phyloP scores from a whole-genome alignment of 2,888 invertebrate genomes.

The Heterodera filipjevi region DNA sequence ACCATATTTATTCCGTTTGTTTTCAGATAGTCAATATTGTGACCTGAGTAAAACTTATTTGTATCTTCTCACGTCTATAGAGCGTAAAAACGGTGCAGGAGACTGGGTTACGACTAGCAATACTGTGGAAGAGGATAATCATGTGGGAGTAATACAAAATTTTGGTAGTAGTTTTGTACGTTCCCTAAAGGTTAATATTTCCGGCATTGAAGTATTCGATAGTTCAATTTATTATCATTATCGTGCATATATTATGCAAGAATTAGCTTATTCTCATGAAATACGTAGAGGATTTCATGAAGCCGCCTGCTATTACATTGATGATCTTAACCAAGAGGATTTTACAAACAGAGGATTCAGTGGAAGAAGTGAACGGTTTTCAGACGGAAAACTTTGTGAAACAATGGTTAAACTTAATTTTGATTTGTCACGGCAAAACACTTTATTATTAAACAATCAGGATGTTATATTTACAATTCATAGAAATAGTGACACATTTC shows the following conservation, averaged over 20 bases:
- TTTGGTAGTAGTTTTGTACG: background rate
- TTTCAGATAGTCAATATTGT: background rate
- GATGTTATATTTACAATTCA: too few species aligned
- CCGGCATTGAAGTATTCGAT: background rate
- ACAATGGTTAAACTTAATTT: background rate
- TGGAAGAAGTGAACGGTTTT: background rate
- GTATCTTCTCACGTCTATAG: background rate
- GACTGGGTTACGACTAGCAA: background rate
- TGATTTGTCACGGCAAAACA: too few species aligned
- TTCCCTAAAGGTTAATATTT: background rate
- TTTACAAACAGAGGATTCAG: conserved; percentile 7
- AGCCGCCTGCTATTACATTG: conserved; percentile 5
- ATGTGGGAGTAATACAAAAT: background rate
- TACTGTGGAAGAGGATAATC: background rate
- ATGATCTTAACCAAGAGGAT: background rate
- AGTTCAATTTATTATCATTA: conserved; percentile 1
- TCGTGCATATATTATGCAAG: background rate
- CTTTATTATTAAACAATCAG: too few species aligned
- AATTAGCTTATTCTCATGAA: background rate
- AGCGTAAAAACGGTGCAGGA: background rate
- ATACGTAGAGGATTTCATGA: background rate
- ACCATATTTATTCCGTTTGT: conserved; percentile 11
- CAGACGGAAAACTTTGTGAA: background rate
- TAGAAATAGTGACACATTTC: too few species aligned
- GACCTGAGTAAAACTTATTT: background rate